Evolutionary conservation across 2,797 vertebrate species (phyloP).

Genomic region (Siniperca obscura): DNA sequence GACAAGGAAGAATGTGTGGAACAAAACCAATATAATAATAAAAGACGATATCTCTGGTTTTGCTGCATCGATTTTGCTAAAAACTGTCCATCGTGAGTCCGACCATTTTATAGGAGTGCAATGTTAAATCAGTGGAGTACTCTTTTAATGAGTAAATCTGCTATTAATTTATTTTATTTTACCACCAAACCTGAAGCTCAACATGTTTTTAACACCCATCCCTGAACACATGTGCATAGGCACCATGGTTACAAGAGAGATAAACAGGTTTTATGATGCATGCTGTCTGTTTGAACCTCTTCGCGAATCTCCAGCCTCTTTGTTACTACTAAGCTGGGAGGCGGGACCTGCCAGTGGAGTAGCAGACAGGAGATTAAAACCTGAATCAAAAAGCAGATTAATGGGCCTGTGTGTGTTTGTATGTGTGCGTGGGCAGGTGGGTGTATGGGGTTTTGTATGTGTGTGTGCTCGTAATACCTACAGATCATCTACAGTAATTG

Average conservation of each 20-base stretch:
- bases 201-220: slow-evolving; percentile 15
- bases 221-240: slow-evolving; percentile 7
- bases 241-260: slow-evolving; percentile 53
- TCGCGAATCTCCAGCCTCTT: slow-evolving; percentile 70
- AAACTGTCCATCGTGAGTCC: neutral
- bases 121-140: neutral
- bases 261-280: slow-evolving; percentile 68
- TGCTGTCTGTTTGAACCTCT: slow-evolving; percentile 63
- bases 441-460: slow-evolving; percentile 18
- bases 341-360: slow-evolving; percentile 71
- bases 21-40: neutral
- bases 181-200: neutral
- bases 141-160: neutral
- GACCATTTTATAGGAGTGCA: neutral
- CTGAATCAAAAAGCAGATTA: slow-evolving; percentile 82
- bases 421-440: slow-evolving; percentile 16
- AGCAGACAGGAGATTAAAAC: slow-evolving; percentile 79
- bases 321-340: slow-evolving; percentile 76
- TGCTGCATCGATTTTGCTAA: neutral
- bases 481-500: slow-evolving; percentile 21
- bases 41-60: neutral
- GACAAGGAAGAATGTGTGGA: neutral
- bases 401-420: slow-evolving; percentile 51
- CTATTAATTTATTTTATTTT: neutral
- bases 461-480: slow-evolving; percentile 18